Evolutionary conservation across 2,888 invertebrate species (phyloP), one percentile per base, ranked within the genome.

Genomic region (Thymelicus acteon): DNA sequence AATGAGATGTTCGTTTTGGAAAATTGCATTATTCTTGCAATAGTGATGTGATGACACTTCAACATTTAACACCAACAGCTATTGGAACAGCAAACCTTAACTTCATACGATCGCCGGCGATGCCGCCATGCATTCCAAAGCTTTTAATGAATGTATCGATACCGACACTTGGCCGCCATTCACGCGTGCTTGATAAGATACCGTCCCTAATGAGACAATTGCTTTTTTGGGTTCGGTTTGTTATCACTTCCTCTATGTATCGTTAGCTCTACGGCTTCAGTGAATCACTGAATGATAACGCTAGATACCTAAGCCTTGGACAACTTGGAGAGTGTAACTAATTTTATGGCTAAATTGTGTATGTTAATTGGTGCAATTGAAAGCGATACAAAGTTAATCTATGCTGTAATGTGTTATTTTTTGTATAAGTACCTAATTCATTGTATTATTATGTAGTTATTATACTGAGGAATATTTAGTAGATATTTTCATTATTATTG

Each of bases 231-330:
- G 87, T 88, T 86, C 86, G 85, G 77, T 79, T 78, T 79, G 83
- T 91, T 92, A 92, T 92, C 92, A 74, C 86, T 83, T 90, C 92
- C 91, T 90, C 82, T 85, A 82, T 81, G 69, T 58, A 40, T 70
- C 57, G 69, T 69, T 68, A 69, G 68, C 13, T 62, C 58, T 58
- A 58, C 58, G 58, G 37, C 58, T 63, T 57, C 63, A 63, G 69
- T 69, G 69, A 69, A 69, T 69, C 63, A 69, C 37, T 58, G 24
- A 40, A 57, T 58, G 69, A 69, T 69, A 69, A 63, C 7, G 48
- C 6, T 6, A 40, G 69, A 69, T 69, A n/a, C n/a, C n/a, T n/a
- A 69, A 58, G 48, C 12, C 6, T 37, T 19, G 48, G 62, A 58
- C 57, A 57, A 47, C 6, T 37, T 19, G 48, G 62, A 58, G 62